Evolutionary conservation across 2,888 invertebrate species (phyloP).

Genomic region (Rhingia rostrata): DNA sequence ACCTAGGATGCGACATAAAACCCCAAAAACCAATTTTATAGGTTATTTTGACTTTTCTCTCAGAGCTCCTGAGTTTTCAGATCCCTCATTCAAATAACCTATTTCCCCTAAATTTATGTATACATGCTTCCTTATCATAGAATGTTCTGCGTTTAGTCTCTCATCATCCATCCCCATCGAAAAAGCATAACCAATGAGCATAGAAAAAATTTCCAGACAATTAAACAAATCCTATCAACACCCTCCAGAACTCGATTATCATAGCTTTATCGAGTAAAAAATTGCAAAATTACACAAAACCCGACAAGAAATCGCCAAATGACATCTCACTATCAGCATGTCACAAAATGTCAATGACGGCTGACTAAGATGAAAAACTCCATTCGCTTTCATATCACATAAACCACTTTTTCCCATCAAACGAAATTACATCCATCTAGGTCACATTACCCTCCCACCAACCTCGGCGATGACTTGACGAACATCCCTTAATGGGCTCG

Average conservation of each 20-base stretch:
- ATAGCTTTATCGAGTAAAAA: slow-evolving; percentile 27
- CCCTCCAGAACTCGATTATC: slow-evolving; percentile 36
- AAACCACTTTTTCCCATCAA: slow-evolving; percentile 24
- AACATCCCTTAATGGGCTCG: slow-evolving; percentile 19
- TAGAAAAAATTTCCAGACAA: slow-evolving; percentile 27
- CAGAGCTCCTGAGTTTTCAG: too few relatives aligned
- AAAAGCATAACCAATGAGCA: background rate
- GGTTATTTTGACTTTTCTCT: too few relatives aligned
- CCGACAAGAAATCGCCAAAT: slow-evolving; percentile 12
- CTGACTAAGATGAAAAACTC: slow-evolving; percentile 1
- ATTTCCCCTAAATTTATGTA: too few relatives aligned
- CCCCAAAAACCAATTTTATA: too few relatives aligned
- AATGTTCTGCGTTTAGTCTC: too few relatives aligned
- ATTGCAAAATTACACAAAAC: slow-evolving; percentile 3
- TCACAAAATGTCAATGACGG: slow-evolving; percentile 30
- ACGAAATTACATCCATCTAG: slow-evolving; percentile 43
- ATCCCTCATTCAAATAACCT: too few relatives aligned
- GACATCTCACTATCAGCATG: slow-evolving; percentile 19
- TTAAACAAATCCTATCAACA: slow-evolving; percentile 33
- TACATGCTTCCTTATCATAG: too few relatives aligned
- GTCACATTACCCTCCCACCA: slow-evolving; percentile 34
- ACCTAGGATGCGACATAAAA: too few relatives aligned
- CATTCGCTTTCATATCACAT: slow-evolving; percentile 19
- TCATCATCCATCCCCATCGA: background rate
- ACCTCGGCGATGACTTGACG: slow-evolving; percentile 12